phyloP scores from a whole-genome alignment of 2,113 vertebrate species.

The Mixornis gularis region DNA sequence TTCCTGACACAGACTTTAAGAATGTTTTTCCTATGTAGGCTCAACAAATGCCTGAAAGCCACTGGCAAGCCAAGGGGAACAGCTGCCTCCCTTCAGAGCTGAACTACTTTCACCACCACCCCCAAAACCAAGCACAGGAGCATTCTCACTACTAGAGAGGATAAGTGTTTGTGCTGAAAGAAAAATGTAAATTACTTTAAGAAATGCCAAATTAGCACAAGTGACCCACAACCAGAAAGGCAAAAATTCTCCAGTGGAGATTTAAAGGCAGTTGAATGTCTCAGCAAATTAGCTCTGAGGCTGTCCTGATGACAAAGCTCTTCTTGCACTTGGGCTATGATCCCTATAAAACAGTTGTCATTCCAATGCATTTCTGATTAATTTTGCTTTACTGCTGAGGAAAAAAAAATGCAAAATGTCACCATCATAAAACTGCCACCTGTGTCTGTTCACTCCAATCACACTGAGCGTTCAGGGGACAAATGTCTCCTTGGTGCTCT shows the following conservation, averaged over 20 bases:
- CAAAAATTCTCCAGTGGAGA: neutral
- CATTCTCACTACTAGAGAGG: neutral
- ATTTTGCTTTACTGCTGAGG: neutral
- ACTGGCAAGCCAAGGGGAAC: conserved; percentile 16
- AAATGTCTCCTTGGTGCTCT: accelerated
- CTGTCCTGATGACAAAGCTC: neutral
- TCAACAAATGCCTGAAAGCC: neutral
- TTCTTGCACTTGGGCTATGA: neutral
- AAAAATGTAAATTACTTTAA: conserved; percentile 22
- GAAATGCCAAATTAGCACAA: conserved; percentile 39
- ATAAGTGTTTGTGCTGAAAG: conserved; percentile 39
- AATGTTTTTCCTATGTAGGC: conserved; percentile 39
- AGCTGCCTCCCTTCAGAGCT: conserved; percentile 39
- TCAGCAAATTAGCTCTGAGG: neutral
- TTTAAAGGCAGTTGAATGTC: neutral
- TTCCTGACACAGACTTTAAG: conserved; percentile 19
- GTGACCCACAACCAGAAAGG: neutral
- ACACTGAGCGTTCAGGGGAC: neutral
- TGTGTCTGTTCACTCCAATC: neutral
- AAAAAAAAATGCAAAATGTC: neutral
- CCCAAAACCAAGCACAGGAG: conserved; percentile 4
- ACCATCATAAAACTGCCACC: neutral
- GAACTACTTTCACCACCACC: conserved; percentile 34
- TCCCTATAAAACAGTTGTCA: neutral
- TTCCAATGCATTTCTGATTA: neutral